Evolutionary conservation across 2,113 vertebrate genomes (phyloP).

Genomic region (Desmodus rotundus): DNA sequence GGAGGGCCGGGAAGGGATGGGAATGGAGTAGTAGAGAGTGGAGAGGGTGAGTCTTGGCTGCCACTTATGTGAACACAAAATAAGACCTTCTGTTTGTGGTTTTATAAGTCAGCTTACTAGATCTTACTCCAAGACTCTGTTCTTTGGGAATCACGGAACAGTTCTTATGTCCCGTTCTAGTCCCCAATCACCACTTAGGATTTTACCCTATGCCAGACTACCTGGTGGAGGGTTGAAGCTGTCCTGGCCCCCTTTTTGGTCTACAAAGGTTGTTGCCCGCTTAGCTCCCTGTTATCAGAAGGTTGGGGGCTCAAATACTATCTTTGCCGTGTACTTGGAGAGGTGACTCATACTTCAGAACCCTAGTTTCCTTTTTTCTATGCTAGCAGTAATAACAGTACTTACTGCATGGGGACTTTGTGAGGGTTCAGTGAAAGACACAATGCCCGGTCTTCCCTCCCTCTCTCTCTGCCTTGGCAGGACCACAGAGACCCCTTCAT

Average conservation of each 20-base stretch:
- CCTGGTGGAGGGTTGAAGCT: fast-evolving
- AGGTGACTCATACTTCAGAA: background rate
- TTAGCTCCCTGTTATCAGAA: background rate
- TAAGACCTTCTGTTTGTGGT: background rate
- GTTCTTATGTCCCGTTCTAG: background rate
- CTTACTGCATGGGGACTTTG: background rate
- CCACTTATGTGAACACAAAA: background rate
- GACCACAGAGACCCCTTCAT: slow-evolving; percentile 36
- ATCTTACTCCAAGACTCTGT: background rate
- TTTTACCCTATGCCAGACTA: background rate
- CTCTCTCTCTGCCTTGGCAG: background rate
- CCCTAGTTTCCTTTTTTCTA: background rate
- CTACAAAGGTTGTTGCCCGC: background rate
- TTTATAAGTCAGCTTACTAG: background rate
- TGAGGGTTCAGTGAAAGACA: background rate
- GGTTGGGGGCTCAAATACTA: too few species aligned
- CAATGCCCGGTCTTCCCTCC: background rate
- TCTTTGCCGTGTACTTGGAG: background rate
- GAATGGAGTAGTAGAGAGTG: background rate
- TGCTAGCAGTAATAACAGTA: background rate
- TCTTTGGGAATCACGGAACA: background rate
- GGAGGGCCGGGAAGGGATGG: background rate
- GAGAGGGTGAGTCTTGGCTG: too few species aligned
- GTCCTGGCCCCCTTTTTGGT: too few species aligned
- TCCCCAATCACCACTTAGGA: too few species aligned